Conservation (phyloP, 2,113 vertebrate genomes). For the Argyrosomus japonicus region DNA sequence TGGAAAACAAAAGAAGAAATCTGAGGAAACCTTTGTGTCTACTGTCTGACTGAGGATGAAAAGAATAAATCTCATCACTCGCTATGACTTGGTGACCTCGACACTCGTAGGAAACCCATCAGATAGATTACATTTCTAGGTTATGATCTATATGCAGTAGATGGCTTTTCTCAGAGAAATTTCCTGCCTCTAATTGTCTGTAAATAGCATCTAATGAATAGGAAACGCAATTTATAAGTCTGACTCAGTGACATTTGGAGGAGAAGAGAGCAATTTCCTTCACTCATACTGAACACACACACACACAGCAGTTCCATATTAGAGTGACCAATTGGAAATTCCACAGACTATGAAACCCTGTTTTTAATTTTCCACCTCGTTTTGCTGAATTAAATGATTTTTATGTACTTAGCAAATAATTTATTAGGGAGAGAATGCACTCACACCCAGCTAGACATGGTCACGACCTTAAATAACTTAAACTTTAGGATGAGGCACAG, state of each 20-base stretch:
- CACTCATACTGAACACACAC: slow-evolving; percentile 20
- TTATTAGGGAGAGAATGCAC: slow-evolving; percentile 20
- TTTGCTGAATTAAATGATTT: slow-evolving; percentile 49
- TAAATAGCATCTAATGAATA: slow-evolving; percentile 66
- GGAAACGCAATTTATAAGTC: slow-evolving; percentile 60
- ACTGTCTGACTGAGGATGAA: neutral
- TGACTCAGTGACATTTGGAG: slow-evolving; percentile 67
- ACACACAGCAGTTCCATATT: slow-evolving; percentile 45
- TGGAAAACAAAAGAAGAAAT: neutral
- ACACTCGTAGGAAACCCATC: slow-evolving; percentile 7
- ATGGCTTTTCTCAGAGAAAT: slow-evolving; percentile 43
- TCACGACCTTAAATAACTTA: slow-evolving; percentile 18
- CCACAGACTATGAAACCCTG: slow-evolving; percentile 31
- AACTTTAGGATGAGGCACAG: neutral
- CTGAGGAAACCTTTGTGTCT: neutral
- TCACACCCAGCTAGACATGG: slow-evolving; percentile 15
- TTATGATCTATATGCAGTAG: slow-evolving; percentile 36
- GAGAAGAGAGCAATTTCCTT: slow-evolving; percentile 57
- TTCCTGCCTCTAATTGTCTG: slow-evolving; percentile 55
- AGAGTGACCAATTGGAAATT: slow-evolving; percentile 59
- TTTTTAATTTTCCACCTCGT: slow-evolving; percentile 61
- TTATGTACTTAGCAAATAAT: slow-evolving; percentile 46
- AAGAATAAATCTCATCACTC: slow-evolving; percentile 17
- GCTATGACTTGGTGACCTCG: slow-evolving; percentile 31
- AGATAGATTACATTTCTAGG: slow-evolving; percentile 35